A percentile compares a stretch with the other conserved stretches of the same genome.
Conservation (phyloP, 2,888 invertebrate species). For the Caenorhabditis sulstoni region DNA sequence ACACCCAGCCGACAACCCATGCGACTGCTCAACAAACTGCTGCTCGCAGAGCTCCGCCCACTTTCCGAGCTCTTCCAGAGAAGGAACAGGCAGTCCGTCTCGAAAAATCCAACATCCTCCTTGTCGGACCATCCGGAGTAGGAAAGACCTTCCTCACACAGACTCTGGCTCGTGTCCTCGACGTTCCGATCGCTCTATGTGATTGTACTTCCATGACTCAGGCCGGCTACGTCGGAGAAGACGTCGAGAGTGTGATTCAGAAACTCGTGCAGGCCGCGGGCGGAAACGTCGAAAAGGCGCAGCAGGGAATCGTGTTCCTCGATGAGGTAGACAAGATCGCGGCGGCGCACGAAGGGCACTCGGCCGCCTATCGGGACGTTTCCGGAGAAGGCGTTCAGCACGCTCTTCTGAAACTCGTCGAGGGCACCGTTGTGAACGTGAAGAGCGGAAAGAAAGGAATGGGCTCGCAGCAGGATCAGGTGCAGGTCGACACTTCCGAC, state of each 20-base stretch:
- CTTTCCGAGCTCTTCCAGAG: constrained; percentile 69
- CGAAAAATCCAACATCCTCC: constrained; percentile 95
- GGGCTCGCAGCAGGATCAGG: constrained; percentile 75
- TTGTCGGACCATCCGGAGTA: constrained; percentile 93
- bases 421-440: constrained; percentile 97
- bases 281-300: constrained; percentile 96
- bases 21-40: constrained; percentile 6
- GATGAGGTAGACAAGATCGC: constrained; percentile 96
- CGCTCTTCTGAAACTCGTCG: constrained; percentile 88
- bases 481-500: constrained; percentile 94
- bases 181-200: constrained; percentile 88
- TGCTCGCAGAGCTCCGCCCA: constrained; percentile 46
- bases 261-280: constrained; percentile 95
- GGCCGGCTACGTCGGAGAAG: constrained; percentile 91
- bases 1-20: constrained; percentile 22
- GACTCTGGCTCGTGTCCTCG: constrained; percentile 93
- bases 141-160: constrained; percentile 97
- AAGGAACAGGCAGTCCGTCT: constrained; percentile 84
- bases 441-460: constrained; percentile 76
- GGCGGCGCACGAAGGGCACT: constrained; percentile 92
- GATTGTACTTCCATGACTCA: constrained; percentile 80
- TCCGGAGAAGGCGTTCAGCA: constrained; percentile 99
- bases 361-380: constrained; percentile 88
- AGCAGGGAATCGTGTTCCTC: constrained; percentile 96
- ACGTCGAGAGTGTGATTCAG: constrained; percentile 84